A percentile compares a stretch with the other conserved stretches of the same genome.
These are phyloP conservation scores for Archivesica marissinica DNA, from an alignment of 1,140 invertebrate genomes.

Conservation along the genomic window DNA sequence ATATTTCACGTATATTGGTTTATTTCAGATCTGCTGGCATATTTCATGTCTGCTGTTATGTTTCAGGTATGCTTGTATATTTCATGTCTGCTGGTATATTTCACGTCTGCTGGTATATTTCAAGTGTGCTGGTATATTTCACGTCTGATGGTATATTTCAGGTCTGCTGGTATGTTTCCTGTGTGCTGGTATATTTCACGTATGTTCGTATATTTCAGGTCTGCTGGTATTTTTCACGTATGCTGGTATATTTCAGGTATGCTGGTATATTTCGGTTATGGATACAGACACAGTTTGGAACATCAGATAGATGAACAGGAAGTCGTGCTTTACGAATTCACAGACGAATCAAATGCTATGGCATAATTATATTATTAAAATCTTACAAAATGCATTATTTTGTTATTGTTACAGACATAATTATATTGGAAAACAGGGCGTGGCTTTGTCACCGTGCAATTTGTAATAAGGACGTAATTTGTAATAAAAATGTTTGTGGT, in stretches of 20 bases:
- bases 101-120: too few relatives aligned
- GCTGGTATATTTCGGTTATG: constrained; percentile 93
- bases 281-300: constrained; percentile 94
- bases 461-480: too few relatives aligned
- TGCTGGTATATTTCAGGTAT: constrained; percentile 86
- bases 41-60: not conserved
- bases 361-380: too few relatives aligned
- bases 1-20: too few relatives aligned
- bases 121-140: too few relatives aligned
- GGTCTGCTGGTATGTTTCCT: not conserved
- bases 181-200: not conserved
- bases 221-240: not conserved
- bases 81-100: not conserved
- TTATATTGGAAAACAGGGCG: too few relatives aligned
- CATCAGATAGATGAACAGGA: constrained; percentile 73
- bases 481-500: too few relatives aligned
- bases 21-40: not conserved
- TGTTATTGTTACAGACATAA: too few relatives aligned
- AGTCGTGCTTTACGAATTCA: constrained; percentile 77
- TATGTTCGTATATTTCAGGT: constrained; percentile 24
- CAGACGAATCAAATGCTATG: constrained; percentile 42
- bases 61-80: not conserved
- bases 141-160: too few relatives aligned
- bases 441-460: too few relatives aligned
- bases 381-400: too few relatives aligned